Evolutionary conservation across 2,888 invertebrate genomes (phyloP).

Genomic region (Zele albiditarsus): DNA sequence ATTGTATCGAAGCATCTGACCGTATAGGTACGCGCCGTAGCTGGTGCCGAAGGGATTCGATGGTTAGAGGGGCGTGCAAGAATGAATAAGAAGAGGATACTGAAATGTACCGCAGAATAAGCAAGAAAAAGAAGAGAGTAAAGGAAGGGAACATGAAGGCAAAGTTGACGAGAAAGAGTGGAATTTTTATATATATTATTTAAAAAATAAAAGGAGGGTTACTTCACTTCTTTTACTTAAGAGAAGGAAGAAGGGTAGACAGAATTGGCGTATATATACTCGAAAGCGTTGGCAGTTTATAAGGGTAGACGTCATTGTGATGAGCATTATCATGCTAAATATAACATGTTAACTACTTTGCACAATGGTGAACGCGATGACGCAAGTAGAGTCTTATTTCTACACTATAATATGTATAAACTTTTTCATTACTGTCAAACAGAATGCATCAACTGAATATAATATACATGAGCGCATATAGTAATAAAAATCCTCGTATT

Average conservation of each 20-base stretch:
- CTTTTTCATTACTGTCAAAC: conserved; percentile 4
- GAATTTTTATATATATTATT: conserved; percentile 8
- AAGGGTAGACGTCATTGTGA: conserved; percentile 70
- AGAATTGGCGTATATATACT: conserved; percentile 45
- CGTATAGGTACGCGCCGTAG: conserved; percentile 64
- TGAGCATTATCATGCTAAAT: conserved; percentile 73
- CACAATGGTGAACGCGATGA: conserved; percentile 69
- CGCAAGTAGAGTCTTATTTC: conserved; percentile 50
- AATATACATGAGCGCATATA: conserved; percentile 3
- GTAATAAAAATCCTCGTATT: conserved; percentile 14
- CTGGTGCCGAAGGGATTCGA: conserved; percentile 37
- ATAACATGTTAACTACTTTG: conserved; percentile 81
- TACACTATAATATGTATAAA: conserved; percentile 39
- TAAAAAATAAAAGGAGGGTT: background rate
- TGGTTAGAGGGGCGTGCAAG: conserved; percentile 19
- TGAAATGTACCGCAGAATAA: conserved; percentile 36
- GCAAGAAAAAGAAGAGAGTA: conserved; percentile 38
- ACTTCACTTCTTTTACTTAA: conserved; percentile 25
- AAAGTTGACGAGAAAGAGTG: conserved; percentile 47
- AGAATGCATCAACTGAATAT: conserved; percentile 19
- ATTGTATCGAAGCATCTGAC: conserved; percentile 73
- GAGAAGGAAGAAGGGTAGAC: conserved; percentile 45
- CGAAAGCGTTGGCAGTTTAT: conserved; percentile 71
- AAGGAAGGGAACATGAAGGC: conserved; percentile 34
- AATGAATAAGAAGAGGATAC: conserved; percentile 23